These are phyloP conservation scores for Ornithoptera alexandrae DNA, from an alignment of 2,888 invertebrate species.

Conservation along the genomic window DNA sequence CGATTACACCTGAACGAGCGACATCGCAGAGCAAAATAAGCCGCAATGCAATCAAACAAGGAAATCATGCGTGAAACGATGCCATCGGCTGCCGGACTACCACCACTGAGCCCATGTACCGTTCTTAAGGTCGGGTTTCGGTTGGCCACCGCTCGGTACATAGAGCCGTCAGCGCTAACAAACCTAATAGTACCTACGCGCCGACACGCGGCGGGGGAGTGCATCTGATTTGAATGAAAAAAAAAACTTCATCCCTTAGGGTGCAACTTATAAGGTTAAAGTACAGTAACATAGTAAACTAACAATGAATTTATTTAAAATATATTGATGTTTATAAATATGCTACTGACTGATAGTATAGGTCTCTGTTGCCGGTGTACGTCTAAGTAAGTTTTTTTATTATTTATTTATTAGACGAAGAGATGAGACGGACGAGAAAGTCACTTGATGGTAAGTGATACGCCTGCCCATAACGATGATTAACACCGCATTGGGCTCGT, in stretches of 20 bases:
- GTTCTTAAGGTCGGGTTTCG: constrained; percentile 33
- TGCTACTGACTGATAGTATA: too few relatives aligned
- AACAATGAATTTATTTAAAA: too few relatives aligned
- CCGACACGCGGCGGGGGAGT: constrained; percentile 55
- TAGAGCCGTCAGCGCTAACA: constrained; percentile 49
- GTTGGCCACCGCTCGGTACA: constrained; percentile 27
- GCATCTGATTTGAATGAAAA: constrained; percentile 63
- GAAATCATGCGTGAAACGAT: constrained; percentile 33
- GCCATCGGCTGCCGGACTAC: constrained; percentile 25
- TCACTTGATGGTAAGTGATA: too few relatives aligned
- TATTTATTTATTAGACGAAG: too few relatives aligned
- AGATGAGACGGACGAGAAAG: too few relatives aligned
- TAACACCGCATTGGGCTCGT: too few relatives aligned
- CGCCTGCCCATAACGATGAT: too few relatives aligned
- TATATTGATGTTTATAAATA: too few relatives aligned
- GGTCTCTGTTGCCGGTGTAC: too few relatives aligned
- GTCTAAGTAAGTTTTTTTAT: too few relatives aligned
- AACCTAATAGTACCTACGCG: constrained; percentile 59
- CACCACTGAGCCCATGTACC: constrained; percentile 29
- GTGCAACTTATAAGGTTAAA: constrained; percentile 40
- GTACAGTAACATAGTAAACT: constrained; percentile 41
- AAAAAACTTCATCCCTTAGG: constrained; percentile 50
- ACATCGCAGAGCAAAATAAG: constrained; percentile 30
- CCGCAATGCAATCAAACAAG: constrained; percentile 33
- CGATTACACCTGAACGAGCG: constrained; percentile 22